Evolutionary conservation across 2,113 vertebrate species (phyloP), one percentile per base, ranked within the genome.

Genomic region (Ceyx margarethae): DNA sequence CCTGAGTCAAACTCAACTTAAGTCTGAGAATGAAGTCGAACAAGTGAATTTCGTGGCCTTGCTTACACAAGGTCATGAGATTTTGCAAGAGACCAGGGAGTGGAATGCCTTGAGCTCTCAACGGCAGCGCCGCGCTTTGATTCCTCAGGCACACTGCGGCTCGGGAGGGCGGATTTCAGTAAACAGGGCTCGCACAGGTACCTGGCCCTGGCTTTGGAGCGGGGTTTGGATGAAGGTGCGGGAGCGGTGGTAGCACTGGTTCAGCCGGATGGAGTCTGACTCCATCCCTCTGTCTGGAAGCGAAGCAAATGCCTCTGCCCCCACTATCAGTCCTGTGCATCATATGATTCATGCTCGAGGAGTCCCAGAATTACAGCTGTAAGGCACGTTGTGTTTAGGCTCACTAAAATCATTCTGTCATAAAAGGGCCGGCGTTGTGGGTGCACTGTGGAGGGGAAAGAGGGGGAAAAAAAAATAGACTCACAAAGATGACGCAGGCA

Each of bases 231-330:
- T 23, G 29, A 72, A 93, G 86, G 78, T 76, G 84, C 81, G 4
- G 91, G 84, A 94, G 90, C 57, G 3, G 94, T 61, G 85, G 94
- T 67, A 95, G 88, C 94, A 94, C 95, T 93, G 95, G 95, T 95
- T 95, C 14, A n/a, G 85, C 94, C 26, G 2, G 94, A 45, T 87
- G 89, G 87, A 91, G 87, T 50, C 85, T 54, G 92, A 61, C 92
- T 94, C 83, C 86, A 65, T 85, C 66, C 81, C 75, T 91, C 89
- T 96, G 95, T 96, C 89, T 96, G 91, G 94, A 95, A 93, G 64
- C 0, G 56, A 96, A 92, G 94, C 95, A 96, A 96, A 96, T 96
- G 86, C 86, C 78, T 95, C 95, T 93, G 92, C 91, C 87, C 90
- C 74, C 92, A 81, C 86, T 95, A 94, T 93, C 96, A 92, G 95